phyloP scores from a whole-genome alignment of 2,113 vertebrate genomes.

The Epinephelus lanceolatus region DNA sequence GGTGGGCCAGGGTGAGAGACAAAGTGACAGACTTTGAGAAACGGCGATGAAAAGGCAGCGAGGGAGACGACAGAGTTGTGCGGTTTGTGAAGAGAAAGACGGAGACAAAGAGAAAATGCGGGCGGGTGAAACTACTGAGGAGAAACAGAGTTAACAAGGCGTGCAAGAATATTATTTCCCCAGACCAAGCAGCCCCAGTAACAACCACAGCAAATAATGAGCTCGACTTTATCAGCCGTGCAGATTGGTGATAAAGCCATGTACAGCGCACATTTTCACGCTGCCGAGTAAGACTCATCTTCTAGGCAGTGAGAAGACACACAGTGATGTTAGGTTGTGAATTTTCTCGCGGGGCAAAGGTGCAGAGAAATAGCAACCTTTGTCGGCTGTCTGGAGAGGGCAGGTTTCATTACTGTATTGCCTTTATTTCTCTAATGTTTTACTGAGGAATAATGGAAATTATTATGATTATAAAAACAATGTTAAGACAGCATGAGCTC shows the following conservation, averaged over 20 bases:
- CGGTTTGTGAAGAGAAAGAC: conserved; percentile 28
- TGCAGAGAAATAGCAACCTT: background rate
- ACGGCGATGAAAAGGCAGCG: conserved; percentile 12
- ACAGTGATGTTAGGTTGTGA: background rate
- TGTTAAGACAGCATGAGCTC: background rate
- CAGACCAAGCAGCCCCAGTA: conserved; percentile 39
- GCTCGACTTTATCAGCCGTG: conserved; percentile 55
- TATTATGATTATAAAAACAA: background rate
- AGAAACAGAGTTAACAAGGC: conserved; percentile 61
- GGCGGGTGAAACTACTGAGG: conserved; percentile 30
- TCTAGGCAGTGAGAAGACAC: background rate
- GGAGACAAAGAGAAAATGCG: conserved; percentile 22
- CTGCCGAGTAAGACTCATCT: conserved; percentile 22
- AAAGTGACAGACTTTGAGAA: conserved; percentile 22
- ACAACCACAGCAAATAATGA: conserved; percentile 65
- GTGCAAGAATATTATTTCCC: conserved; percentile 58
- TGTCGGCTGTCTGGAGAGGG: background rate
- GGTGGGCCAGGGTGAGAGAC: conserved; percentile 12
- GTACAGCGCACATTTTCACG: conserved; percentile 15
- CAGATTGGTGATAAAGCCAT: conserved; percentile 56
- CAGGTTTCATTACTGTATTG: background rate
- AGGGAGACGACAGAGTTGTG: conserved; percentile 11
- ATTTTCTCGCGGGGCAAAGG: conserved; percentile 6
- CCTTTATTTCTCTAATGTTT: conserved; percentile 1
- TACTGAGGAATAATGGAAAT: background rate